Conservation (phyloP, 2,888 invertebrate genomes). For the Ophion slaviceki region DNA sequence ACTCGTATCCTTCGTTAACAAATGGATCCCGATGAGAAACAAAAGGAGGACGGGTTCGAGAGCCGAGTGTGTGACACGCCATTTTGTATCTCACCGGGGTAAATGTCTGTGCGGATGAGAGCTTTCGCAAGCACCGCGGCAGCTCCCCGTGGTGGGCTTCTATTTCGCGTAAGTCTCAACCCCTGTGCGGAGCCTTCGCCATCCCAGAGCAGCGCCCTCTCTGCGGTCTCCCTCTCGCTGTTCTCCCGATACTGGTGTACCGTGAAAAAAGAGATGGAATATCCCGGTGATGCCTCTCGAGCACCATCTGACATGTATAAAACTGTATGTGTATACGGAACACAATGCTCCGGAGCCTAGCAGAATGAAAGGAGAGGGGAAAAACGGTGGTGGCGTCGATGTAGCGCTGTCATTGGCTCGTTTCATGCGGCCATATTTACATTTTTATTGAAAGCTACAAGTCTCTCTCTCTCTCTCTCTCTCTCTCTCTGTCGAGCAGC, state of each 20-base stretch:
- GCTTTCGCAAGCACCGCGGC: not conserved
- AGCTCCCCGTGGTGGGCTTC: not conserved
- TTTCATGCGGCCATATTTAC: slow-evolving; percentile 83
- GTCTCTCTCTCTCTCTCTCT: slow-evolving; percentile 67
- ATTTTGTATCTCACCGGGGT: slow-evolving; percentile 6
- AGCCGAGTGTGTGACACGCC: not conserved
- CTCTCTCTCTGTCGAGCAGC: slow-evolving; percentile 18
- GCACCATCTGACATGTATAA: slow-evolving; percentile 28
- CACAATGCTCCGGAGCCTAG: slow-evolving; percentile 25
- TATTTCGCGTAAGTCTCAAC: slow-evolving; percentile 68
- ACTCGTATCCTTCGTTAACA: no score
- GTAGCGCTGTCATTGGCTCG: slow-evolving; percentile 83
- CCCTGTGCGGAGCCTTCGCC: slow-evolving; percentile 57
- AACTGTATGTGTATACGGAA: not conserved
- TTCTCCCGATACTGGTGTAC: slow-evolving; percentile 14
- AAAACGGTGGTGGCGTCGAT: slow-evolving; percentile 75
- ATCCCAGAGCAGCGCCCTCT: slow-evolving; percentile 32
- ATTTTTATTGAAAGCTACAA: slow-evolving; percentile 84
- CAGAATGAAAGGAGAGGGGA: slow-evolving; percentile 27
- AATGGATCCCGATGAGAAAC: not conserved
- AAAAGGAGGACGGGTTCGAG: not conserved
- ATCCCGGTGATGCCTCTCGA: slow-evolving; percentile 37
- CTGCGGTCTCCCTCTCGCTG: slow-evolving; percentile 37
- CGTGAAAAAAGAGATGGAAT: slow-evolving; percentile 19
- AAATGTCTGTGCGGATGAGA: not conserved